Conservation (phyloP, 2,797 vertebrate species). For the Triplophysa bombifrons region DNA sequence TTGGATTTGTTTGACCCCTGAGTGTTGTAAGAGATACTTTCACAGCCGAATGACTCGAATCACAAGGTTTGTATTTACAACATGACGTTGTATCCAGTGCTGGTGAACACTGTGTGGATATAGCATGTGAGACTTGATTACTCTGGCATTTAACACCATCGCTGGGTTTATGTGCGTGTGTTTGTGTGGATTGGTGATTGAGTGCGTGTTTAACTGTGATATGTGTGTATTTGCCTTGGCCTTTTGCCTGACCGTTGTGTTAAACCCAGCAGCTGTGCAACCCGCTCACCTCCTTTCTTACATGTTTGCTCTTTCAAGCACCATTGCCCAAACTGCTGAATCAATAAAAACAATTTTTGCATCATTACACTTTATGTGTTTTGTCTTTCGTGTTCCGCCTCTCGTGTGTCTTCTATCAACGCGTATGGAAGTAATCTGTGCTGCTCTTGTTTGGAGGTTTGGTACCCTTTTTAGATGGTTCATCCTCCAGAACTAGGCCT, state of each 20-base stretch:
- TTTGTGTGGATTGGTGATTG: conserved; percentile 55
- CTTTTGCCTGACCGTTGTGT: conserved; percentile 1
- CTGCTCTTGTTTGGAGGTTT: conserved; percentile 12
- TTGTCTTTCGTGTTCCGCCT: conserved; percentile 56
- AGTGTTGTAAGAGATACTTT: conserved; percentile 30
- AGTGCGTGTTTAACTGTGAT: conserved; percentile 23
- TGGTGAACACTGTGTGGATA: conserved; percentile 34
- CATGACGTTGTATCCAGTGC: neutral
- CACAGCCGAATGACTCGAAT: conserved; percentile 37
- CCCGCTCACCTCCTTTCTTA: neutral
- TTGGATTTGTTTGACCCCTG: conserved; percentile 27
- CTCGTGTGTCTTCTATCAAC: conserved; percentile 40
- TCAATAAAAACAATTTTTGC: conserved; percentile 38
- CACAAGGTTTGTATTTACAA: conserved; percentile 34
- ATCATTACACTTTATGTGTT: conserved; percentile 40
- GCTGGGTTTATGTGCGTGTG: conserved; percentile 62
- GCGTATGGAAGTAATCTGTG: conserved; percentile 64
- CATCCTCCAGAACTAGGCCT: neutral
- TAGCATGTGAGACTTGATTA: conserved; percentile 52
- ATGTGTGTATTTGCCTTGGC: conserved; percentile 48
- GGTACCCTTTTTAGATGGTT: conserved; percentile 4
- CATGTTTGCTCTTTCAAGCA: conserved; percentile 21
- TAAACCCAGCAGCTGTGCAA: conserved; percentile 16
- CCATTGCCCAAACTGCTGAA: conserved; percentile 23
- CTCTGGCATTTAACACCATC: conserved; percentile 52